phyloP scores from a whole-genome alignment of 1,140 invertebrate genomes.

The Temnothorax longispinosus region DNA sequence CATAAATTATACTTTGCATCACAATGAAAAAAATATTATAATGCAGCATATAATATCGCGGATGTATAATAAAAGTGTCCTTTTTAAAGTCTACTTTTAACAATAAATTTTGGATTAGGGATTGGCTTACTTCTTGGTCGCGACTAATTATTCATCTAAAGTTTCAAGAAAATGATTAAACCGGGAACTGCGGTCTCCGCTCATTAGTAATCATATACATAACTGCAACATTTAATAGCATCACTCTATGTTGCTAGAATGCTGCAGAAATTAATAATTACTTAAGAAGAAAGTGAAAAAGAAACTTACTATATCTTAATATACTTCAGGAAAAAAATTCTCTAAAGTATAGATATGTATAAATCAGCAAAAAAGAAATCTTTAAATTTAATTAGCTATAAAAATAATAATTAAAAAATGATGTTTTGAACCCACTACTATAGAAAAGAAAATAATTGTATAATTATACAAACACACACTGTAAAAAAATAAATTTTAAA shows the following conservation, averaged over 20 bases:
- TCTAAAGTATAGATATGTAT: too few relatives aligned
- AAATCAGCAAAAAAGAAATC: too few relatives aligned
- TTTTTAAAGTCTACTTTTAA: not conserved
- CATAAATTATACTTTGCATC: not conserved
- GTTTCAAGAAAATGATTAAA: constrained; percentile 28
- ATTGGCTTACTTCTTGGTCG: not conserved
- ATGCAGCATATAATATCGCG: not conserved
- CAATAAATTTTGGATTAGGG: not conserved
- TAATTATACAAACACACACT: too few relatives aligned
- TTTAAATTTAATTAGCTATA: too few relatives aligned
- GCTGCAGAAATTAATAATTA: not conserved
- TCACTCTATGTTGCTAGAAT: not conserved
- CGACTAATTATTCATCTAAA: constrained; percentile 30
- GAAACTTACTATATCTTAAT: not conserved
- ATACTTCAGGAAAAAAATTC: not conserved
- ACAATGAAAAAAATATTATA: not conserved
- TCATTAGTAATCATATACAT: constrained; percentile 32
- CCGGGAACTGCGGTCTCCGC: not conserved
- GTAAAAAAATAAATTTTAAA: too few relatives aligned
- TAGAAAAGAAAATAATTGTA: too few relatives aligned
- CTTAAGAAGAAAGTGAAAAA: not conserved
- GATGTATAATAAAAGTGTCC: not conserved
- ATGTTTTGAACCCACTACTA: too few relatives aligned
- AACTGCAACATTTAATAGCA: not conserved
- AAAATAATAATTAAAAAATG: not conserved